phyloP scores from a whole-genome alignment of 2,888 invertebrate species.

The Hermaeophaga mercurialis region DNA sequence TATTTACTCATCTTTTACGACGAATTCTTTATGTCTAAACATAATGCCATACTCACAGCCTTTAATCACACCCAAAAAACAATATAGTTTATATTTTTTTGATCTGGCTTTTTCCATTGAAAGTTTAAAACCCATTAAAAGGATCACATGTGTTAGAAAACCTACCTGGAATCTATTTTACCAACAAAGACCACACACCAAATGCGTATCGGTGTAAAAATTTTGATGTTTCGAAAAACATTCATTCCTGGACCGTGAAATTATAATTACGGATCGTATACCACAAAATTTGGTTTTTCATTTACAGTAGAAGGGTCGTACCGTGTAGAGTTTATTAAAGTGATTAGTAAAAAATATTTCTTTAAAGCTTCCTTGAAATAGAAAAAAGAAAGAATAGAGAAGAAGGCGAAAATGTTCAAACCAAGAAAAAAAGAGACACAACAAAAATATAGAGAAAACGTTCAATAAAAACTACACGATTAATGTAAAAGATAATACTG shows the following conservation, averaged over 20 bases:
- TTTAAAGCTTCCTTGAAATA: no score
- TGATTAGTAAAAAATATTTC: no score
- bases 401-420: no score
- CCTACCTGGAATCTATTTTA: conserved; percentile 15
- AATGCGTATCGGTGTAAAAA: conserved; percentile 26
- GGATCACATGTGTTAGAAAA: conserved; percentile 20
- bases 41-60: neutral
- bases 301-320: neutral
- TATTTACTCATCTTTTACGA: neutral
- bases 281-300: neutral
- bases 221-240: conserved; percentile 27
- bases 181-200: conserved; percentile 25
- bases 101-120: conserved; percentile 8
- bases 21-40: no score
- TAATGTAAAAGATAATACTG: no score
- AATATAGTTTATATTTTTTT: neutral
- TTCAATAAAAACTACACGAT: no score
- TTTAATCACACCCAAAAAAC: conserved; percentile 2
- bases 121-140: conserved; percentile 12
- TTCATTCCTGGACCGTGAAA: conserved; percentile 31
- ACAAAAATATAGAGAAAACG: no score
- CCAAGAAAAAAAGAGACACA: no score
- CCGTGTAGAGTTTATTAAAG: no score
- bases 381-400: no score
- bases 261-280: conserved; percentile 31